Evolutionary conservation across 2,888 invertebrate species (phyloP).

Genomic region (Germaria angustata): DNA sequence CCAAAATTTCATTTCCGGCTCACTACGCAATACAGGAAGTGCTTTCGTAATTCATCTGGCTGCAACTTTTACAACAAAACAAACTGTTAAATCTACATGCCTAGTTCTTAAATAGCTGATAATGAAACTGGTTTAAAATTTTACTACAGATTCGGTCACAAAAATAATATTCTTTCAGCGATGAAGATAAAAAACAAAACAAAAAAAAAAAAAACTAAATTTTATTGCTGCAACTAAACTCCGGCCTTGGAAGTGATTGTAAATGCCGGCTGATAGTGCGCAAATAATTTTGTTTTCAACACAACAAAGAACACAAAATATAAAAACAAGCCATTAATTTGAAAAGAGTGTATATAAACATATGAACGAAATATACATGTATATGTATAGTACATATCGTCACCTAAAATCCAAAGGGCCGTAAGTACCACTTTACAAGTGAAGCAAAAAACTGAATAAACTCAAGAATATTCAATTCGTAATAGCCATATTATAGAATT

Average conservation of each 20-base stretch:
- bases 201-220: not conserved
- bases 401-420: too few relatives aligned
- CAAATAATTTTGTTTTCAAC: constrained; percentile 23
- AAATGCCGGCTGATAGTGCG: constrained; percentile 24
- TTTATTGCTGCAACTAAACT: not conserved
- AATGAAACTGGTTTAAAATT: constrained; percentile 14
- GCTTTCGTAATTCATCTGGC: not conserved
- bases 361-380: too few relatives aligned
- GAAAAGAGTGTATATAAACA: too few relatives aligned
- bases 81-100: not conserved
- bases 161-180: constrained; percentile 5
- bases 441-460: too few relatives aligned
- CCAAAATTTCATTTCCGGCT: not conserved
- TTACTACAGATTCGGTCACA: not conserved
- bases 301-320: constrained; percentile 12
- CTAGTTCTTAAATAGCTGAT: not conserved
- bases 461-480: too few relatives aligned
- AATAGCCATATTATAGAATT: too few relatives aligned
- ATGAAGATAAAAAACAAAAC: not conserved
- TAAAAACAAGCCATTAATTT: not conserved
- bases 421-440: too few relatives aligned
- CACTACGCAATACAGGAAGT: not conserved
- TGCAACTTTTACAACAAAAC: not conserved
- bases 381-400: too few relatives aligned
- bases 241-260: constrained; percentile 37